phyloP scores from a whole-genome alignment of 2,797 vertebrate species.

The Pyrrhura leucotis region DNA sequence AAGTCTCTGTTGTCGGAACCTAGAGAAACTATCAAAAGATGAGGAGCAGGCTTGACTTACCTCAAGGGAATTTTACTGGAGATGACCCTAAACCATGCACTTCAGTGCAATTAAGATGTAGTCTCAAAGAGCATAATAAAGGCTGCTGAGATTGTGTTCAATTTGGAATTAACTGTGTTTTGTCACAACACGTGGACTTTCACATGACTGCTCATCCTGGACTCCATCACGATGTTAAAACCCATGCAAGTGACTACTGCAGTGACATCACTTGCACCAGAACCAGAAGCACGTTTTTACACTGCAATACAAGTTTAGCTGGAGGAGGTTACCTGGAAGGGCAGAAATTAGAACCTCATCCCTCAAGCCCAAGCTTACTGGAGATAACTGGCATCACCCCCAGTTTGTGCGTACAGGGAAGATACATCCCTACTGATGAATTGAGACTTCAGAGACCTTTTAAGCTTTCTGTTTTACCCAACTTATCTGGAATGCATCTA shows the following conservation, averaged over 20 bases:
- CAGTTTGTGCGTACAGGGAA: not conserved
- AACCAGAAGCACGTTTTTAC: fast-evolving
- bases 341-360: not conserved
- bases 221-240: not conserved
- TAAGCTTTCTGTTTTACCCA: not conserved
- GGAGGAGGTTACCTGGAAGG: fast-evolving
- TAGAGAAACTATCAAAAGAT: not conserved
- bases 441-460: not conserved
- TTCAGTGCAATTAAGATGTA: not conserved
- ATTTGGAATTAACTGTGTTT: not conserved
- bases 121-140: not conserved
- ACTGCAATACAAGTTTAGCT: fast-evolving
- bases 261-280: not conserved
- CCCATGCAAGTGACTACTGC: not conserved
- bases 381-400: fast-evolving
- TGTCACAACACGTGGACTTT: not conserved
- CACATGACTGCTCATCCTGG: not conserved
- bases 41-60: not conserved
- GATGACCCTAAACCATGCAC: not conserved
- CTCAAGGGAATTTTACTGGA: not conserved
- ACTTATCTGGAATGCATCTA: no score
- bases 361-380: not conserved
- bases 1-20: not conserved
- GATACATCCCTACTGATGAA: not conserved
- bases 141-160: not conserved